Evolutionary conservation across 2,888 invertebrate genomes (phyloP).

Genomic region (Melanophora roralis): DNA sequence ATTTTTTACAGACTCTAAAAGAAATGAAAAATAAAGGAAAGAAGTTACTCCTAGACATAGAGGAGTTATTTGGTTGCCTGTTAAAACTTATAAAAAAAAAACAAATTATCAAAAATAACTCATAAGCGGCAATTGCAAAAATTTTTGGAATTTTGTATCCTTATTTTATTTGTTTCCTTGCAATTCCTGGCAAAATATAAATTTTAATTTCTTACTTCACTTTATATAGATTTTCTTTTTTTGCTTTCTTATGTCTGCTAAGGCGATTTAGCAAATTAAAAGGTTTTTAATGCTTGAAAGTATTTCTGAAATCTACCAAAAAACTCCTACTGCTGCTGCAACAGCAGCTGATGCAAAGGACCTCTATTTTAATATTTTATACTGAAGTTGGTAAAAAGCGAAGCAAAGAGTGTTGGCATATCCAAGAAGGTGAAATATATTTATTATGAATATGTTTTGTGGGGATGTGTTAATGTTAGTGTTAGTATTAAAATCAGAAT

Average conservation of each 20-base stretch:
- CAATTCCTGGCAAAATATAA: slow-evolving; percentile 5
- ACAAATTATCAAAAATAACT: slow-evolving; percentile 29
- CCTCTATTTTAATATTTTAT: slow-evolving; percentile 51
- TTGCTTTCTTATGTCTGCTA: slow-evolving; percentile 70
- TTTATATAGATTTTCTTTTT: neutral
- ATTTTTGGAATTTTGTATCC: slow-evolving; percentile 41
- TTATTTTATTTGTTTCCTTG: slow-evolving; percentile 25
- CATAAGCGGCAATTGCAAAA: slow-evolving; percentile 43
- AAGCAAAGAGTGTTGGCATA: slow-evolving; percentile 28
- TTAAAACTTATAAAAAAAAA: slow-evolving; percentile 38
- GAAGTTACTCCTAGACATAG: slow-evolving; percentile 32
- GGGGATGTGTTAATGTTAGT: neutral
- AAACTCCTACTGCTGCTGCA: neutral
- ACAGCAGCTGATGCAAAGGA: neutral
- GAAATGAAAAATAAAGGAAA: neutral
- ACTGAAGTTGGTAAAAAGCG: neutral
- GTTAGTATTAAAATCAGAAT: neutral
- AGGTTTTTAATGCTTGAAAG: slow-evolving; percentile 75
- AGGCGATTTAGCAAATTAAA: slow-evolving; percentile 77
- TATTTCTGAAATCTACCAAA: slow-evolving; percentile 25
- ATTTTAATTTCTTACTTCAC: slow-evolving; percentile 31
- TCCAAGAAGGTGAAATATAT: slow-evolving; percentile 45
- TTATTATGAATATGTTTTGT: slow-evolving; percentile 41
- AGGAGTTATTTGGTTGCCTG: slow-evolving; percentile 43
- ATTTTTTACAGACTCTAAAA: slow-evolving; percentile 25